Percentiles rank a stretch among this genome's conserved stretches.
These are phyloP conservation scores for Hydropsyche tenuis DNA, from an alignment of 1,140 invertebrate genomes.

Conservation along the genomic window DNA sequence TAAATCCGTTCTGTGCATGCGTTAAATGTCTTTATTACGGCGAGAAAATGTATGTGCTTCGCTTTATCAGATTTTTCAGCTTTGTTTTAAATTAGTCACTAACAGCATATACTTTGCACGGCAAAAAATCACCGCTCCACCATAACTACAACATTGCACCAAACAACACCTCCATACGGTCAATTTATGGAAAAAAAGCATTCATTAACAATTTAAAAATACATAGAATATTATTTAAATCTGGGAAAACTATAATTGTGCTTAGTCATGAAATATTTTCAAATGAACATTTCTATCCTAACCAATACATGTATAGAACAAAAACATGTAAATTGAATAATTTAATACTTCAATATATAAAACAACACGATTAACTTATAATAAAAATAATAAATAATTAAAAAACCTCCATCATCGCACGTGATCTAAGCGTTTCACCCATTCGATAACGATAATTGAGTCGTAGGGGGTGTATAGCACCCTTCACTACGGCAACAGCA, in stretches of 20 bases:
- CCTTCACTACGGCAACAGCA: slow-evolving; percentile 12
- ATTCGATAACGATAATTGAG: slow-evolving; percentile 25
- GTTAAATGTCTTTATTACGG: slow-evolving; percentile 49
- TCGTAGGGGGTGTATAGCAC: slow-evolving; percentile 17
- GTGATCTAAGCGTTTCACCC: no score
- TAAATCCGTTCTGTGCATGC: slow-evolving; percentile 34
- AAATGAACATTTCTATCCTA: no score
- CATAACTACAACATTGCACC: not conserved
- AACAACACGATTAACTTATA: no score
- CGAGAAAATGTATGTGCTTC: slow-evolving; percentile 39
- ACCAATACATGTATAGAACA: no score
- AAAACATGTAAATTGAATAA: no score
- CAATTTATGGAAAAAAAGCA: no score
- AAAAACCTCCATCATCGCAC: no score
- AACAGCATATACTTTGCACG: slow-evolving; percentile 21
- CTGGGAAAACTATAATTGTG: no score
- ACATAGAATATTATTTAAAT: no score
- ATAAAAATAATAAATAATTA: no score
- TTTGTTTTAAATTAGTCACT: slow-evolving; percentile 44
- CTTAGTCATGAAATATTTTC: no score
- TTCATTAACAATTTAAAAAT: not conserved
- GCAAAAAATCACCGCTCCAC: slow-evolving; percentile 24
- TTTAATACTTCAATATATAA: no score
- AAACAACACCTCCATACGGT: not conserved
- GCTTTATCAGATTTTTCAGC: slow-evolving; percentile 38